A percentile compares a stretch with the other conserved stretches of the same genome.
These are phyloP conservation scores for Geotrypetes seraphini DNA, from an alignment of 2,797 vertebrate species.

Conservation along the genomic window DNA sequence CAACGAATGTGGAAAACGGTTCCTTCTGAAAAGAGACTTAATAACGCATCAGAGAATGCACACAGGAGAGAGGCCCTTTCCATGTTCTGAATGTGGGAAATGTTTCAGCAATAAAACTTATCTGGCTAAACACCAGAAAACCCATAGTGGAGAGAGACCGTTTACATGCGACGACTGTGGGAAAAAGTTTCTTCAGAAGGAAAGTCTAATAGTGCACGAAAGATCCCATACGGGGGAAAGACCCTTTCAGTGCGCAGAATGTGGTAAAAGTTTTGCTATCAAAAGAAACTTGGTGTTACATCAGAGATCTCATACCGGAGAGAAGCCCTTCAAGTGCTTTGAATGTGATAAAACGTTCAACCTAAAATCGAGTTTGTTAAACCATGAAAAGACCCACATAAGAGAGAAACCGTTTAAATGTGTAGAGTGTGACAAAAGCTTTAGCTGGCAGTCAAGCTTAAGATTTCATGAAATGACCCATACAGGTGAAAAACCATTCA, in stretches of 20 bases:
- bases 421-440: background rate
- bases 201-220: constrained; percentile 8
- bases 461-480: background rate
- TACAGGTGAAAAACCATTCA: background rate
- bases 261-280: constrained; percentile 11
- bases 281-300: constrained; percentile 9
- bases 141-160: constrained; percentile 2
- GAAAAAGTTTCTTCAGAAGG: background rate
- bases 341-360: background rate
- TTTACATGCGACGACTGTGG: constrained; percentile 4
- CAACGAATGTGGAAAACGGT: background rate
- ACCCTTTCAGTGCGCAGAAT: constrained; percentile 11
- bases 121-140: constrained; percentile 1
- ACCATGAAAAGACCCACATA: background rate
- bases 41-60: background rate
- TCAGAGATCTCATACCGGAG: constrained; percentile 8
- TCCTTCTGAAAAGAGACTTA: background rate
- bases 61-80: constrained; percentile 7
- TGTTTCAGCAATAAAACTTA: background rate
- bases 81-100: constrained; percentile 4
- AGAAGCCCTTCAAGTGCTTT: background rate
- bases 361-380: background rate
- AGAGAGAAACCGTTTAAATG: background rate
- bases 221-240: constrained; percentile 19
- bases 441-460: background rate